Base-by-base conservation (phyloP, 2,113 vertebrate genomes). In the Hassar affinis region DNA sequence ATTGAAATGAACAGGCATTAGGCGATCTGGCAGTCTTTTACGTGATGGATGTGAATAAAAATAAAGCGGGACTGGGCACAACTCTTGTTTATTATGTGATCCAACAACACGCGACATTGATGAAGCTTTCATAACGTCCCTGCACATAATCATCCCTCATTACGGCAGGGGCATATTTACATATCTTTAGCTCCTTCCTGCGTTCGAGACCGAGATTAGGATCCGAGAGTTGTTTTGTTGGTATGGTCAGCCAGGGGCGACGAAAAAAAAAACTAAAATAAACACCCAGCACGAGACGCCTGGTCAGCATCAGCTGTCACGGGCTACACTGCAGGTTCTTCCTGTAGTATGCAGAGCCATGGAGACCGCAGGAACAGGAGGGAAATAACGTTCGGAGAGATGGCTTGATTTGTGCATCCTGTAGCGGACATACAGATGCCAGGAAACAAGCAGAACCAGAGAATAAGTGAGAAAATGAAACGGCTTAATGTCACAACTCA, bases 241-340 rank as follows among this genome's bases (percentile, higher is more conserved):
- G 72, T 80, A 78, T 75, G 56, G 82, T n/a, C n/a, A 51, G 74
- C 45, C 47, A 81, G 35, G 47, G 64, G 56, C 25, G 30, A 77
- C 27, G 20, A 62, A 81, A 54, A 18, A 61, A 27, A 45, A 18
- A 57, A 78, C 9, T 20, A 66, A 71, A 69, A 87, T 80, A 88
- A 86, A 83, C 38, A 64, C 64, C 38, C 33, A 78, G 52, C 80
- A 64, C 80, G 42, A 86, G 71, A 52, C 25, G 85, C 85, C 85
- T 88, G 84, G 84, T 83, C 33, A 85, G 22, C 8, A 33, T 85
- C 87, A 88, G 75, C 78, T 59, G 85, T 86, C 86, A 79, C 8
- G 82, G 59, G 51, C 45, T 33, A 80, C 42, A 61, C 61, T 72
- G 61, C 56, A 85, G 69, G 62, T 81, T 81, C 79, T 22, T 83